Evolutionary conservation across 2,113 vertebrate species (phyloP).

Genomic region (Zosterops pallidus): DNA sequence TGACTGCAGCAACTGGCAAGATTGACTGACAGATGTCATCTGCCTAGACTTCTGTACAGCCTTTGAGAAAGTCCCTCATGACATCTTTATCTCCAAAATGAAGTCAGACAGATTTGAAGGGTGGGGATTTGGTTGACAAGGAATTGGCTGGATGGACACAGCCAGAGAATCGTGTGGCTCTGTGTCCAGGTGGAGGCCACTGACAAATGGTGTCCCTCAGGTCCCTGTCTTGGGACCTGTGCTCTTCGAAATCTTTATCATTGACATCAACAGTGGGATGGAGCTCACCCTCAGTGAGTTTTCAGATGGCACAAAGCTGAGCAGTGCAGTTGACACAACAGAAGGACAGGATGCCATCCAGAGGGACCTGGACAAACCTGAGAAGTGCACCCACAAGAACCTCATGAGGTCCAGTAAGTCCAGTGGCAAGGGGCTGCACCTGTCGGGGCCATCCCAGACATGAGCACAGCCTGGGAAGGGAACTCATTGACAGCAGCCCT

Average conservation of each 20-base stretch:
- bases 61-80: not conserved
- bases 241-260: not conserved
- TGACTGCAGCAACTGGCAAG: not conserved
- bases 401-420: not conserved
- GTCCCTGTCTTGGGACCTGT: not conserved
- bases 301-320: not conserved
- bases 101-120: not conserved
- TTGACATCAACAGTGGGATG: fast-evolving
- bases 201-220: not conserved
- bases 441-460: not conserved
- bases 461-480: not conserved
- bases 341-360: not conserved
- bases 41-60: not conserved
- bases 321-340: not conserved
- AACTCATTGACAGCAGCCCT: not conserved
- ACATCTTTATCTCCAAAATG: not conserved
- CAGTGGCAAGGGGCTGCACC: not conserved
- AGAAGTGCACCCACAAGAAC: not conserved
- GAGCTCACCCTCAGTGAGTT: not conserved
- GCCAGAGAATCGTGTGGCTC: not conserved
- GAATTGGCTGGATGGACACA: not conserved
- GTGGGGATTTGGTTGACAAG: fast-evolving
- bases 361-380: not conserved
- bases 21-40: not conserved
- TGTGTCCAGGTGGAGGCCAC: not conserved